phyloP scores from a whole-genome alignment of 2,888 invertebrate genomes.

The Pachycephus smyrnensis region DNA sequence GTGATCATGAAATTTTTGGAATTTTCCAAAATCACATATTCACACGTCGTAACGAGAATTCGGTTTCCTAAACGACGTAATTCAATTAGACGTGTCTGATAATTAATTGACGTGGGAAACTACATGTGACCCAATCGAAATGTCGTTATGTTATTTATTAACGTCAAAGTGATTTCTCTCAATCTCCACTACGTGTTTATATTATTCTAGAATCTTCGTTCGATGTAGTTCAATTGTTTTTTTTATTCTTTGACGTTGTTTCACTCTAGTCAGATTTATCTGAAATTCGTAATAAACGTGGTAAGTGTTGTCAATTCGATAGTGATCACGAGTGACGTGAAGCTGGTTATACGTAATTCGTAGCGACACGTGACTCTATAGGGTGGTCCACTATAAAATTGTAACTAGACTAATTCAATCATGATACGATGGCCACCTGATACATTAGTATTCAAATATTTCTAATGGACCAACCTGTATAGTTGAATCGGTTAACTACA shows the following conservation, averaged over 20 bases:
- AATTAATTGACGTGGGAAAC: constrained; percentile 54
- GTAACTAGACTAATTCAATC: background rate
- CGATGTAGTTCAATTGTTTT: constrained; percentile 15
- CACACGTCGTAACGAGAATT: constrained; percentile 10
- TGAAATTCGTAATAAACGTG: no score
- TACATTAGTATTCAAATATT: background rate
- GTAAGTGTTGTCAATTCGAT: no score
- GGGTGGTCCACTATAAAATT: background rate
- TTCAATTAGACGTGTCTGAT: constrained; percentile 56
- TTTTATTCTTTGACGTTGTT: background rate
- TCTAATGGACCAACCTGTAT: background rate
- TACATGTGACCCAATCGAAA: constrained; percentile 12
- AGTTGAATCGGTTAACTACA: background rate
- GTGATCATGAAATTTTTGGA: background rate
- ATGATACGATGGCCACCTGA: background rate
- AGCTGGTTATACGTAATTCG: background rate
- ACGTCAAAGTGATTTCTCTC: background rate
- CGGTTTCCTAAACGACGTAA: constrained; percentile 51
- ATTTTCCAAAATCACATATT: background rate
- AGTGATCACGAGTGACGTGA: background rate
- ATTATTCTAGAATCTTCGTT: constrained; percentile 15
- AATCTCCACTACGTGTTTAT: background rate
- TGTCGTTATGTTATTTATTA: background rate
- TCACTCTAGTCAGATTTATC: background rate
- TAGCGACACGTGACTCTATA: background rate